These are phyloP conservation scores for Phaethornis superciliosus DNA, from an alignment of 2,113 vertebrate species.

Conservation along the genomic window DNA sequence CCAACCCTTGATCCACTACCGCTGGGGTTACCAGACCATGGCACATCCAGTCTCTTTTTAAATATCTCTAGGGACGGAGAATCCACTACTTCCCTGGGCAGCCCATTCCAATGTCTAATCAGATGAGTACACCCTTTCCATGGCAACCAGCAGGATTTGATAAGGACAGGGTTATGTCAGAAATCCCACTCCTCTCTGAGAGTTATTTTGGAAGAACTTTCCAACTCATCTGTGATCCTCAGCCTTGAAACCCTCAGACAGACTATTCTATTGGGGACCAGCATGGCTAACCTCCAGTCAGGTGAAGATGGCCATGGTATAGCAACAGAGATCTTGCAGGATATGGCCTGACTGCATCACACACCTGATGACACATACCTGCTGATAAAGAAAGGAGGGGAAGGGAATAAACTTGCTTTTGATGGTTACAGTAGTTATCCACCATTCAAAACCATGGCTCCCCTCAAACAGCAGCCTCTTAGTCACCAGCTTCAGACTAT, in stretches of 20 bases:
- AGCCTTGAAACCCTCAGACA: neutral
- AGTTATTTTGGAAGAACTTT: neutral
- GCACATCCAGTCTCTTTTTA: too few species aligned
- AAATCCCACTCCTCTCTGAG: neutral
- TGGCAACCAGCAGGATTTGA: neutral
- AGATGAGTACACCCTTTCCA: neutral
- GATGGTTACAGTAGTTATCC: neutral
- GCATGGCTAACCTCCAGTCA: neutral
- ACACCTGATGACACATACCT: too few species aligned
- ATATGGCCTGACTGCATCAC: neutral
- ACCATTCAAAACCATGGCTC: neutral
- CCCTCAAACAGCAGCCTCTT: neutral
- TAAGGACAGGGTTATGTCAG: neutral
- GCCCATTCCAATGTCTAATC: too few species aligned
- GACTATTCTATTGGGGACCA: neutral
- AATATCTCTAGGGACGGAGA: too few species aligned
- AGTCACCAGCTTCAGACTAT: neutral
- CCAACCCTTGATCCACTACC: too few species aligned
- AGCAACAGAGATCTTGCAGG: neutral
- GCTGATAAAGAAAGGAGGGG: neutral
- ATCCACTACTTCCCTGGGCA: too few species aligned
- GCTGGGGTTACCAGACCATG: too few species aligned
- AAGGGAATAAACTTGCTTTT: neutral
- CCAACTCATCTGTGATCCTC: neutral
- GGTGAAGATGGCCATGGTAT: neutral